Conservation (phyloP, 1,140 invertebrate genomes). For the Brachionus sp. region DNA sequence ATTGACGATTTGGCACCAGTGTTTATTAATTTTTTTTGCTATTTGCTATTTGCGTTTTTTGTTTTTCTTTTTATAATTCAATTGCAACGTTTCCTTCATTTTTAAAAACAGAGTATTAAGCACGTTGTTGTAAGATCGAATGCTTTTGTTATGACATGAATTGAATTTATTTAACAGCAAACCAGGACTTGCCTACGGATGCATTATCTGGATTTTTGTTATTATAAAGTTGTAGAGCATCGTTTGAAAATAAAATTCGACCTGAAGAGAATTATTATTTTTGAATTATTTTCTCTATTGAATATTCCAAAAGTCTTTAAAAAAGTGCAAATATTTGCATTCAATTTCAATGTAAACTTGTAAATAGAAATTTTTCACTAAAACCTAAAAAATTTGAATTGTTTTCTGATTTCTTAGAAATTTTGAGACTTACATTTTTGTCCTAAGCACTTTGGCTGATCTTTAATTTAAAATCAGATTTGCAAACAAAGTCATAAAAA, state of each 20-base stretch:
- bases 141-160: not conserved
- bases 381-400: conserved; percentile 4
- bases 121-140: not conserved
- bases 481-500: not conserved
- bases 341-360: conserved; percentile 31
- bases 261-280: not conserved
- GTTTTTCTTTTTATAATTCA: not conserved
- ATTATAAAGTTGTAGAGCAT: not conserved
- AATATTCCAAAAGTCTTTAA: not conserved
- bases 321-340: conserved; percentile 10
- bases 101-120: not conserved
- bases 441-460: not conserved
- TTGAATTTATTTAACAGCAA: not conserved
- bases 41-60: not conserved
- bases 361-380: not conserved
- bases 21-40: not conserved
- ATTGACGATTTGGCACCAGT: conserved; percentile 15
- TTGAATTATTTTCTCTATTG: not conserved
- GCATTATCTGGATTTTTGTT: not conserved
- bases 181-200: not conserved
- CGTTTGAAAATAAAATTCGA: not conserved
- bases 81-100: not conserved
- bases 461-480: not conserved
- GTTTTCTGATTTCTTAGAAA: not conserved
- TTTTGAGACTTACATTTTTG: not conserved